A percentile compares a stretch with the other conserved stretches of the same genome.
Conservation (phyloP, 2,888 invertebrate genomes). For the Heliothis peltigera region DNA sequence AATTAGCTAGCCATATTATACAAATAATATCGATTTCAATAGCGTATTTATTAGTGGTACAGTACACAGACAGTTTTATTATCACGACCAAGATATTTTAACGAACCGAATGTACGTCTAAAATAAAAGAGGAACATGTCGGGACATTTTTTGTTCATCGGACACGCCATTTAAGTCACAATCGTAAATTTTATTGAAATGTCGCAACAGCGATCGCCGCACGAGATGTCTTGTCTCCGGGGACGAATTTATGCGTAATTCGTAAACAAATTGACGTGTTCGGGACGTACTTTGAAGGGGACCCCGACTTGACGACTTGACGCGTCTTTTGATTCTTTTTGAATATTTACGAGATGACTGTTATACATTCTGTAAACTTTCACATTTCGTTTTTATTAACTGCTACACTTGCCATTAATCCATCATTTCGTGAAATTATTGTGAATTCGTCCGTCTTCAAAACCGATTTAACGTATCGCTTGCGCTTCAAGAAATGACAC, state of each 20-base stretch:
- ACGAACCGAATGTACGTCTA: slow-evolving; percentile 85
- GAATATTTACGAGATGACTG: slow-evolving; percentile 73
- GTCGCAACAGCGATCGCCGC: slow-evolving; percentile 88
- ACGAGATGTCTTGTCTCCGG: slow-evolving; percentile 88
- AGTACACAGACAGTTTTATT: slow-evolving; percentile 84
- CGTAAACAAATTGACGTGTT: slow-evolving; percentile 89
- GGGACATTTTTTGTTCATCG: slow-evolving; percentile 85
- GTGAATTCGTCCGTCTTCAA: slow-evolving; percentile 65
- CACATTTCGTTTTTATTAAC: slow-evolving; percentile 60
- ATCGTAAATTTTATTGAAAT: slow-evolving; percentile 90
- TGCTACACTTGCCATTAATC: slow-evolving; percentile 43
- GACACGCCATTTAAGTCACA: slow-evolving; percentile 89
- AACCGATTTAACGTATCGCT: slow-evolving; percentile 75
- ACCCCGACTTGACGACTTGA: slow-evolving; percentile 82
- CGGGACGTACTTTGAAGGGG: slow-evolving; percentile 83
- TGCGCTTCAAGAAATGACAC: slow-evolving; percentile 83
- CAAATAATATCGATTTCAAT: slow-evolving; percentile 79
- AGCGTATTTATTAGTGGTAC: slow-evolving; percentile 78
- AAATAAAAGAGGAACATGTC: slow-evolving; percentile 86
- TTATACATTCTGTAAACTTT: slow-evolving; percentile 71
- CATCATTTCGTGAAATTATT: slow-evolving; percentile 53
- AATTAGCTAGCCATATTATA: slow-evolving; percentile 66
- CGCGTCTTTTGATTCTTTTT: slow-evolving; percentile 81
- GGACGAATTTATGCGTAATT: slow-evolving; percentile 90
- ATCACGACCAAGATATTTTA: slow-evolving; percentile 86